These are phyloP conservation scores for Mizuhopecten yessoensis DNA, from an alignment of 1,140 invertebrate genomes.

Conservation along the genomic window DNA sequence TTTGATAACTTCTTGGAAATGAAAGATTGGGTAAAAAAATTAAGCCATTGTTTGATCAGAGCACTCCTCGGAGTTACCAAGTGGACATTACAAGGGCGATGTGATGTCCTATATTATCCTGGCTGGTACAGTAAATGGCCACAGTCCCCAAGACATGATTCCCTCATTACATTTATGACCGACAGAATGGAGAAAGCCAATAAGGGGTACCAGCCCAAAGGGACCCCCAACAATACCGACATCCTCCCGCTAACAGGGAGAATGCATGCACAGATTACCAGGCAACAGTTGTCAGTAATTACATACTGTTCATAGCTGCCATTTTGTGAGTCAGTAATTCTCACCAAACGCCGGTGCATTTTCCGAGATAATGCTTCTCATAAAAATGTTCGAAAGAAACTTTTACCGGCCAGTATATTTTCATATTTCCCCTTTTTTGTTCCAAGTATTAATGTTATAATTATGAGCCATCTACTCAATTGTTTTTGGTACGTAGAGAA, in stretches of 20 bases:
- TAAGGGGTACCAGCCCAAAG: slow-evolving; percentile 8
- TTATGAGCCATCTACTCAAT: too few relatives aligned
- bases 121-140: background rate
- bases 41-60: slow-evolving; percentile 18
- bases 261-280: background rate
- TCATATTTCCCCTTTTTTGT: too few relatives aligned
- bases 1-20: slow-evolving; percentile 39
- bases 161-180: slow-evolving; percentile 5
- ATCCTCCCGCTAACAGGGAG: background rate
- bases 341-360: too few relatives aligned
- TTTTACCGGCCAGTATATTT: too few relatives aligned
- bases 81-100: background rate
- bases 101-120: slow-evolving; percentile 8
- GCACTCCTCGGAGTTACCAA: background rate
- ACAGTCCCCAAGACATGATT: background rate
- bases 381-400: too few relatives aligned
- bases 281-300: background rate
- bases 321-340: too few relatives aligned
- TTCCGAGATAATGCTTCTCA: too few relatives aligned
- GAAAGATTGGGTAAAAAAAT: slow-evolving; percentile 36
- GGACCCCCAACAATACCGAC: background rate
- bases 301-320: background rate
- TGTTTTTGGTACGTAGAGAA: too few relatives aligned
- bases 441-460: too few relatives aligned
- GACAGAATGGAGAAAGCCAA: background rate